These are phyloP conservation scores for Pocillopora verrucosa DNA, from an alignment of 64 coral and sea anemone species.

Conservation along the genomic window DNA sequence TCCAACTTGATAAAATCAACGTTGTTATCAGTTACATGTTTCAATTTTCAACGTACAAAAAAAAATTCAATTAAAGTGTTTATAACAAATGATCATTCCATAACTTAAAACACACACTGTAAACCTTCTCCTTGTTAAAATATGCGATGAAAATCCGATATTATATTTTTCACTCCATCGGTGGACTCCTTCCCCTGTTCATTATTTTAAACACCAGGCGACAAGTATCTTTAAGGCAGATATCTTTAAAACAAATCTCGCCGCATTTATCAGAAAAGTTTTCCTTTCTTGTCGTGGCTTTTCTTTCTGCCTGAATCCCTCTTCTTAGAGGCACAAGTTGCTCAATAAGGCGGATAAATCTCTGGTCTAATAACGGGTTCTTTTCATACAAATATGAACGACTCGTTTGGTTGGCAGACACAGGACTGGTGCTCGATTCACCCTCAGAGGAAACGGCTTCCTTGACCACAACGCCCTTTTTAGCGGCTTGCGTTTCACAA, in stretches of 20 bases:
- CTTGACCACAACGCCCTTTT: background rate
- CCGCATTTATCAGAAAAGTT: background rate
- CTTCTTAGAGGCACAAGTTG: conserved; percentile 4
- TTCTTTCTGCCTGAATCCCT: background rate
- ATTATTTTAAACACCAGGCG: conserved; percentile 40
- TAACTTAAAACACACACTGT: too few relatives aligned
- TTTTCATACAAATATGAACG: conserved; percentile 26
- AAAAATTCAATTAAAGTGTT: too few relatives aligned
- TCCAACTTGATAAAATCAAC: too few relatives aligned
- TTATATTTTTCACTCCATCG: background rate
- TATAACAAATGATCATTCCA: too few relatives aligned
- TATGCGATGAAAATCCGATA: too few relatives aligned
- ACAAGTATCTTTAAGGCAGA: conserved; percentile 37
- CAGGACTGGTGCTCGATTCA: too few relatives aligned
- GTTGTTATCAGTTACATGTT: too few relatives aligned
- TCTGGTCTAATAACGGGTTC: conserved; percentile 7
- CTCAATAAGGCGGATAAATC: conserved; percentile 17
- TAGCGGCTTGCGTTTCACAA: background rate
- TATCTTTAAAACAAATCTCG: conserved; percentile 35
- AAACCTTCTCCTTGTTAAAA: too few relatives aligned
- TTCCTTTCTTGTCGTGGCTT: background rate
- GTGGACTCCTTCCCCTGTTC: background rate
- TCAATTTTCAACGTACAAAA: too few relatives aligned
- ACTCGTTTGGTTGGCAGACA: background rate
- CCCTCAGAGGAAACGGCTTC: background rate